Evolutionary conservation across 2,888 invertebrate genomes (phyloP).

Genomic region (Mythimna impura): DNA sequence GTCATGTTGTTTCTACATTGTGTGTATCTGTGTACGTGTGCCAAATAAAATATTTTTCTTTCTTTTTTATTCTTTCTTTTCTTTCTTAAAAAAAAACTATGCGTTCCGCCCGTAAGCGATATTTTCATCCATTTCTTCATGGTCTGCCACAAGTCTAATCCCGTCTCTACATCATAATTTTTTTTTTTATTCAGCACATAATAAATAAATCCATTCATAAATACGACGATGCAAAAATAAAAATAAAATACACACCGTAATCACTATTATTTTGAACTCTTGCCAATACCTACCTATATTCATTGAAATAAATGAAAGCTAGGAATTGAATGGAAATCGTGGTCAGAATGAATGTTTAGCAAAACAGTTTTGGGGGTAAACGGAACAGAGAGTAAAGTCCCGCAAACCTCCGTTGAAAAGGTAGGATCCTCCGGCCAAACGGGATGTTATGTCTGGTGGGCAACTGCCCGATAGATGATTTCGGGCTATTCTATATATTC

Average conservation of each 20-base stretch:
- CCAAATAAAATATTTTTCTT: too few relatives aligned
- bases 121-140: neutral
- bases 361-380: neutral
- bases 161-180: neutral
- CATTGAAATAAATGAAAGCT: slow-evolving; percentile 26
- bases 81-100: too few relatives aligned
- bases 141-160: neutral
- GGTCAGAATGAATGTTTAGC: neutral
- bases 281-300: slow-evolving; percentile 40
- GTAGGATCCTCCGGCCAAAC: too few relatives aligned
- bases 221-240: slow-evolving; percentile 11
- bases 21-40: too few relatives aligned
- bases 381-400: too few relatives aligned
- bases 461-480: too few relatives aligned
- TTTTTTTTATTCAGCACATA: slow-evolving; percentile 10
- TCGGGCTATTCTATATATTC: too few relatives aligned
- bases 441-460: too few relatives aligned
- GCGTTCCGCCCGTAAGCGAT: too few relatives aligned
- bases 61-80: too few relatives aligned
- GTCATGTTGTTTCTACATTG: too few relatives aligned
- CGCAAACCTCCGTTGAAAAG: too few relatives aligned
- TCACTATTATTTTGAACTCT: slow-evolving; percentile 38
- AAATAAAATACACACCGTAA: slow-evolving; percentile 25
- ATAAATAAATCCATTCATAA: slow-evolving; percentile 51
- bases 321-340: slow-evolving; percentile 11